phyloP scores from a whole-genome alignment of 92 coral and sea anemone species.

The Parazoanthus atlanticus region DNA sequence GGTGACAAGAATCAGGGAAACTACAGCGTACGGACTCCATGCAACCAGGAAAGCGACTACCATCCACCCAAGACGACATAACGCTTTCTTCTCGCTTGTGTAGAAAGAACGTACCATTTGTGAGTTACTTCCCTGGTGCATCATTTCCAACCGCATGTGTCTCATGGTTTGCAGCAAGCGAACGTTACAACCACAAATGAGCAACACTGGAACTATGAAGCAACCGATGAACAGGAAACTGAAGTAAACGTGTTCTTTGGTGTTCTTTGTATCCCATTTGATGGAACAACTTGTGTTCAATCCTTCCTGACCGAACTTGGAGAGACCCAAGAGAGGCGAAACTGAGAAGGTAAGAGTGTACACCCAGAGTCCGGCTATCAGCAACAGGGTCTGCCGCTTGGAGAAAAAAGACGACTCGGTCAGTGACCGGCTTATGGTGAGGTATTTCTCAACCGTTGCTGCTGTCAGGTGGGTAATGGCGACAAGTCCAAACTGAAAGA shows the following conservation, averaged over 20 bases:
- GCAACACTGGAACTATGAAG: constrained; percentile 45
- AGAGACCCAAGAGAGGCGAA: constrained; percentile 66
- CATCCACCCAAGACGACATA: constrained; percentile 5
- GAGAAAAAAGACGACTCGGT: constrained; percentile 43
- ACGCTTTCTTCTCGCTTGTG: constrained; percentile 3
- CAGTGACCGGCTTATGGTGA: constrained; percentile 57
- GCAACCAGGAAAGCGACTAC: constrained; percentile 35
- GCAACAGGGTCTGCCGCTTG: constrained; percentile 40
- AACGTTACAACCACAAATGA: not conserved
- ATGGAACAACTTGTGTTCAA: constrained; percentile 66
- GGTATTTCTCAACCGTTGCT: constrained; percentile 68
- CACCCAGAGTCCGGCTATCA: constrained; percentile 54
- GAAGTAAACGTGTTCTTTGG: constrained; percentile 58
- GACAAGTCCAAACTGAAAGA: constrained; percentile 67
- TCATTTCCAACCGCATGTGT: constrained; percentile 50
- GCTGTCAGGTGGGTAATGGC: constrained; percentile 65
- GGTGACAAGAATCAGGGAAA: constrained; percentile 35
- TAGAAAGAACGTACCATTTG: not conserved
- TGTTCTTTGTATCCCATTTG: constrained; percentile 53
- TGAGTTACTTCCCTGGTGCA: not conserved
- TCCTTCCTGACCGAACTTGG: constrained; percentile 65
- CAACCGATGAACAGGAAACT: constrained; percentile 61
- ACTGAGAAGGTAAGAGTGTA: constrained; percentile 56
- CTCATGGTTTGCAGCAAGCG: constrained; percentile 28
- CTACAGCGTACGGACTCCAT: constrained; percentile 58